Evolutionary conservation across 1,140 invertebrate species (phyloP).

Genomic region (Acyrthosiphon pisum): DNA sequence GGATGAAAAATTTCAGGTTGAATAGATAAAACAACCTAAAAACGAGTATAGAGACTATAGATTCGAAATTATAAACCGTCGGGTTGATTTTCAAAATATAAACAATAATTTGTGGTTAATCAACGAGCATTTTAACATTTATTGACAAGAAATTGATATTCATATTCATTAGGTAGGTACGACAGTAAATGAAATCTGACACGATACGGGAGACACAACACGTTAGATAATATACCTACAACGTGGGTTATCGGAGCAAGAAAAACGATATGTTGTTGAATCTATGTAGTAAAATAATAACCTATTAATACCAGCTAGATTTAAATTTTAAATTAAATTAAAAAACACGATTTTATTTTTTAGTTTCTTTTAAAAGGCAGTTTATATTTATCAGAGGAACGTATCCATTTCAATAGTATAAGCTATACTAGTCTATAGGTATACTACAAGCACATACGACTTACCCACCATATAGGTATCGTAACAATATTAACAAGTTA

Average conservation of each 20-base stretch:
- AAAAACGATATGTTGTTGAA: not conserved
- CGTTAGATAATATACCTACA: not conserved
- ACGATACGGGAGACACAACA: not conserved
- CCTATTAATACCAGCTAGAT: not conserved
- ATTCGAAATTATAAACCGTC: not conserved
- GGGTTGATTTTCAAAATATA: not conserved
- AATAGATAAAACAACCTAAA: not conserved
- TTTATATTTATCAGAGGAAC: not conserved
- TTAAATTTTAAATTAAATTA: not conserved
- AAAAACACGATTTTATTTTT: not conserved
- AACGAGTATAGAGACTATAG: not conserved
- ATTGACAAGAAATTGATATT: constrained; percentile 9
- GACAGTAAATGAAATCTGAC: not conserved
- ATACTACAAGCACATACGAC: too few relatives aligned
- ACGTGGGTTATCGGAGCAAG: not conserved
- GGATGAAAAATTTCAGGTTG: not conserved
- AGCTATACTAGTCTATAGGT: too few relatives aligned
- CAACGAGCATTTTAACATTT: not conserved
- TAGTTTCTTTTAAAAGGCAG: not conserved
- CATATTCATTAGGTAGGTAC: not conserved
- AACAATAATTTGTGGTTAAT: constrained; percentile 2
- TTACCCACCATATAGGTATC: too few relatives aligned
- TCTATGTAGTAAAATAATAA: not conserved
- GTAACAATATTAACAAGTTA: not conserved
- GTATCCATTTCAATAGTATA: not conserved